Conservation (phyloP, 2,113 vertebrate species). For the Tragelaphus imberbis region DNA sequence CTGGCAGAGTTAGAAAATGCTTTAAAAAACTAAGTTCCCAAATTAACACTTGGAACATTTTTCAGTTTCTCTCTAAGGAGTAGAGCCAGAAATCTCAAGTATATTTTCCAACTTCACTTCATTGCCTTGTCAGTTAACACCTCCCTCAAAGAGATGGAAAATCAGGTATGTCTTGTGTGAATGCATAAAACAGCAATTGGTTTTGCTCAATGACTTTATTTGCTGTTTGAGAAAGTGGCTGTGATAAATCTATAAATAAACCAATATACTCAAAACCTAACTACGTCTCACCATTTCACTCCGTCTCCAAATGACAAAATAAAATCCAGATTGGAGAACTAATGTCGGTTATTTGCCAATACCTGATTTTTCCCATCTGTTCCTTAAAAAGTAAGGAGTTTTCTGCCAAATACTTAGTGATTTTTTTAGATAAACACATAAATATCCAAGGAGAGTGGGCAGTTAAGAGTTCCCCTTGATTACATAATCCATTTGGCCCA, state of each 20-base stretch:
- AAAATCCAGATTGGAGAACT: background rate
- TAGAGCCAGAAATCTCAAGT: background rate
- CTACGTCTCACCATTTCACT: background rate
- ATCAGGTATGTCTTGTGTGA: constrained; percentile 2
- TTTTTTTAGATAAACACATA: constrained; percentile 39
- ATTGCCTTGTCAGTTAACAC: constrained; percentile 11
- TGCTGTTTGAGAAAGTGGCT: constrained; percentile 10
- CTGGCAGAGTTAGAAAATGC: background rate
- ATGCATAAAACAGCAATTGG: background rate
- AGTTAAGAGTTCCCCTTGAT: background rate
- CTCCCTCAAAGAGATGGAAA: constrained; percentile 28
- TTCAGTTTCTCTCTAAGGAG: constrained; percentile 33
- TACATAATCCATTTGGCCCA: background rate
- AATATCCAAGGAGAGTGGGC: background rate
- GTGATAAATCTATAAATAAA: background rate
- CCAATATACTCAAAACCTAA: background rate
- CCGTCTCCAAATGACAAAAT: constrained; percentile 5
- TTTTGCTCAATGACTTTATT: constrained; percentile 38
- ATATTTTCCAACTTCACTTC: constrained; percentile 22
- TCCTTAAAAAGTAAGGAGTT: constrained; percentile 29
- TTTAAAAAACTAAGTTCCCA: constrained; percentile 5
- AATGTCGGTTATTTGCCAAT: constrained; percentile 7
- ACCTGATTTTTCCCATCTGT: background rate
- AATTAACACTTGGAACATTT: constrained; percentile 26
- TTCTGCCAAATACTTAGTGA: background rate